Evolutionary conservation across 2,888 invertebrate genomes (phyloP), one percentile per base, ranked within the genome.

Genomic region (Mesochorus sp.): DNA sequence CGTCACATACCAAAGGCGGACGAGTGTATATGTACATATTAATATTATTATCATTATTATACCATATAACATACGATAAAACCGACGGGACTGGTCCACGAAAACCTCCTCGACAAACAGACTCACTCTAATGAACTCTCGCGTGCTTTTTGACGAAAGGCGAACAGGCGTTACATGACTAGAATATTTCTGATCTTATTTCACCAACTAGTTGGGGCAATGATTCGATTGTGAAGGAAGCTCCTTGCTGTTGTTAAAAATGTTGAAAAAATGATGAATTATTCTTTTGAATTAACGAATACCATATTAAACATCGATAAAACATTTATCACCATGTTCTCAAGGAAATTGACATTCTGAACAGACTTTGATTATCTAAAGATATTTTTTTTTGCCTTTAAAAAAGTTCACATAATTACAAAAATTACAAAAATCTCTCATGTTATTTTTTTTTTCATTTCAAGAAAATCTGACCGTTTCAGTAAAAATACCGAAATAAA

Each of bases 81-180:
- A 12, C 21, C 10, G 39, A 21, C n/a, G 42, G 28, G 31, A 31
- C 57, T 12, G 44, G 47, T 34, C 44, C 53, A n/a, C 21, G 31
- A 59, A 44, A 26, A 47, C 14, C 37, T 28, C 28, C 17, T 34
- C n/a, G 4, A 19, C 21, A 34, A 59, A 49, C 68, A 49, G 57
- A 49, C 24, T 70, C 68, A 49, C 68, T n/a, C 17, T 59, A 59
- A 59, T 49, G 12, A 59, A 62, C 31, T 62, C 28, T 47, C 28
- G n/a, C n/a, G n/a, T 10, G 59, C 26, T 55, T 47, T 24, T 37
- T 17, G 37, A 70, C 31, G 31, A 31, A 31, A 31, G 24, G 10
- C 44, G 14, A 6, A 44, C 24, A 10, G 21, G 44, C 19, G 14
- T 39, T 31, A 12, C 17, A 26, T 17, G 17, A 37, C 21, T 10